phyloP scores from a whole-genome alignment of 2,888 invertebrate species.

The Linyphia triangularis region DNA sequence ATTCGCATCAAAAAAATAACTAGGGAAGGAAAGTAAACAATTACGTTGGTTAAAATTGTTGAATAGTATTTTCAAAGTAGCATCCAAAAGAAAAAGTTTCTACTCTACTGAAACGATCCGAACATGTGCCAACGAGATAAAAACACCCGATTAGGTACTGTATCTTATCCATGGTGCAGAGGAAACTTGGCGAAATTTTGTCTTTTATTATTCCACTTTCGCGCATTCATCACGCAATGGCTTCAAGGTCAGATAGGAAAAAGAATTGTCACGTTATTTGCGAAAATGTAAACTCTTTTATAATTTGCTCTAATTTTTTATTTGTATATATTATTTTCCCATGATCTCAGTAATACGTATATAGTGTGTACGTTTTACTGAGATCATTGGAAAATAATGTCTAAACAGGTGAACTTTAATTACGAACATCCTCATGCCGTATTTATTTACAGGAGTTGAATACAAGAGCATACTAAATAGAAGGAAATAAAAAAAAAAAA shows the following conservation, averaged over 20 bases:
- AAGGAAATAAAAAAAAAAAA: no score
- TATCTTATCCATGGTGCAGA: not conserved
- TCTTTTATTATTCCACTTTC: not conserved
- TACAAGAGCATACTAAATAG: no score
- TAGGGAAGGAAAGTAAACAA: not conserved
- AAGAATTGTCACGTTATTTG: no score
- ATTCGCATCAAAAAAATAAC: conserved; percentile 10
- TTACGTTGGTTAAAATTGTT: not conserved
- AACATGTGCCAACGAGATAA: not conserved
- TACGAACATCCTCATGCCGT: no score
- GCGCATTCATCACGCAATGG: not conserved
- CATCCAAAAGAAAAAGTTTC: not conserved
- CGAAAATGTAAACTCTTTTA: no score
- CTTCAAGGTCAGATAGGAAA: not conserved
- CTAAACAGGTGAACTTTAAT: no score
- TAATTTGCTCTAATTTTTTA: no score
- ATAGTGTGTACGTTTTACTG: no score
- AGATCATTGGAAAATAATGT: no score
- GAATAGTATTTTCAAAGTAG: not conserved
- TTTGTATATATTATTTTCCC: no score
- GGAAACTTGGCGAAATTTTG: not conserved
- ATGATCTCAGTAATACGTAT: no score
- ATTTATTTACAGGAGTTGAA: no score
- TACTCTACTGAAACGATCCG: not conserved
- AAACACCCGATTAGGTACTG: not conserved